phyloP scores from a whole-genome alignment of 2,797 vertebrate species.

The Ctenosaura bakeri region DNA sequence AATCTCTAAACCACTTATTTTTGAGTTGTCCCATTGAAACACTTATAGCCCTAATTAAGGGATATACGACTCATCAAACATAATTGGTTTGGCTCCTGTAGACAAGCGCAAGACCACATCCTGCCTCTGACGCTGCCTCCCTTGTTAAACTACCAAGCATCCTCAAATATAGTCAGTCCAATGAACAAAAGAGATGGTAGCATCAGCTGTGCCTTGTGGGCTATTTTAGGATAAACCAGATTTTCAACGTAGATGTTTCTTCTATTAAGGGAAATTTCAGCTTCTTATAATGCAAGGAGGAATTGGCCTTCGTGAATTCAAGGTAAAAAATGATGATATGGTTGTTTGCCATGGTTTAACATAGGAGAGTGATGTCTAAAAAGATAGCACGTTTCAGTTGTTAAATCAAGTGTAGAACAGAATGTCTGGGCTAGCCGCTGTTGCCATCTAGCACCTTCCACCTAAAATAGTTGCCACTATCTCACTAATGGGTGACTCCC shows the following conservation, averaged over 20 bases:
- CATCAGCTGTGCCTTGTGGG: not conserved
- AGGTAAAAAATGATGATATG: not conserved
- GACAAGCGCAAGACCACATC: not conserved
- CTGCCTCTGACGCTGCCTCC: not conserved
- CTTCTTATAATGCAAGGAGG: not conserved
- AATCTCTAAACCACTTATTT: constrained; percentile 29
- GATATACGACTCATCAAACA: constrained; percentile 41
- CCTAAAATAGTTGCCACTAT: not conserved
- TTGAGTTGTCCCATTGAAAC: constrained; percentile 36
- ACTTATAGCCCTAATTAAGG: constrained; percentile 45
- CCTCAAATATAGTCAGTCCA: constrained; percentile 15
- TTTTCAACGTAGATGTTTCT: not conserved
- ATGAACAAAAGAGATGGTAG: not conserved
- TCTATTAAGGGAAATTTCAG: not conserved
- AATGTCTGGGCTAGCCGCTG: not conserved
- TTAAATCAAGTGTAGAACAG: not conserved
- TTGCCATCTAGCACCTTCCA: not conserved
- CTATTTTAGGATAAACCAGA: constrained; percentile 9
- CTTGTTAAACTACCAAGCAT: constrained; percentile 17
- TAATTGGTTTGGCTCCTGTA: constrained; percentile 20
- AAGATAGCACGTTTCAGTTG: not conserved
- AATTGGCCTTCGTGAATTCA: not conserved
- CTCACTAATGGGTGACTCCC: not conserved
- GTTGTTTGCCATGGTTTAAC: not conserved
- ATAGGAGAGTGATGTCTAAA: not conserved